phyloP scores from a whole-genome alignment of 2,888 invertebrate species.

The Yponomeuta cagnagella region DNA sequence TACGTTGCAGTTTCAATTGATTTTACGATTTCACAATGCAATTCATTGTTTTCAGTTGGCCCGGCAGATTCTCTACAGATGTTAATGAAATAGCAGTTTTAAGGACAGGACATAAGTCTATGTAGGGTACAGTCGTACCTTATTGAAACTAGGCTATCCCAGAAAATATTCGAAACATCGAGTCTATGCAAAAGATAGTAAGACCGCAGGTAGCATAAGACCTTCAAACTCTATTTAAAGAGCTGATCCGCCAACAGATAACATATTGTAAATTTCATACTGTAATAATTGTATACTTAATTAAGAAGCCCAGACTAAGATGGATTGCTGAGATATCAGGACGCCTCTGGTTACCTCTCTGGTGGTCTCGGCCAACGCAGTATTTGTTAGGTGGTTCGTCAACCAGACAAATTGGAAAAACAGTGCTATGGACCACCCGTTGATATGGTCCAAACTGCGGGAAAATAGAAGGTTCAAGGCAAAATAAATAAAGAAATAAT shows the following conservation, averaged over 20 bases:
- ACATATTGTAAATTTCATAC: slow-evolving; percentile 3
- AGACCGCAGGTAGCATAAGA: background rate
- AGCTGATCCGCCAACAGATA: background rate
- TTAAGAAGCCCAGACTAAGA: slow-evolving; percentile 10
- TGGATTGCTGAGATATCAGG: background rate
- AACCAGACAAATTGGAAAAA: background rate
- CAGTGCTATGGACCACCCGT: background rate
- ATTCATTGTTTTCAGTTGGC: no score
- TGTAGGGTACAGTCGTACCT: no score
- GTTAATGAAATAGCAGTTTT: no score
- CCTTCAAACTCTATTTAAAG: background rate
- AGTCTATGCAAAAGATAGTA: background rate
- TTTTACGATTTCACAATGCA: no score
- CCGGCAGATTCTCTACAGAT: no score
- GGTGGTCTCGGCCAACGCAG: background rate
- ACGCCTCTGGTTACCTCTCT: background rate
- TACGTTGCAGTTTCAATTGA: no score
- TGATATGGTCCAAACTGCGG: background rate
- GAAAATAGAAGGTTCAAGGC: background rate
- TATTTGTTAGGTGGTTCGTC: background rate
- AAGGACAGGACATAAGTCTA: no score
- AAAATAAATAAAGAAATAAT: no score
- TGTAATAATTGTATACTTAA: slow-evolving; percentile 13
- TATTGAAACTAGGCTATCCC: no score
- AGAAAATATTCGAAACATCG: no score